phyloP scores from a whole-genome alignment of 2,888 invertebrate species.

The Thymelicus lineola region DNA sequence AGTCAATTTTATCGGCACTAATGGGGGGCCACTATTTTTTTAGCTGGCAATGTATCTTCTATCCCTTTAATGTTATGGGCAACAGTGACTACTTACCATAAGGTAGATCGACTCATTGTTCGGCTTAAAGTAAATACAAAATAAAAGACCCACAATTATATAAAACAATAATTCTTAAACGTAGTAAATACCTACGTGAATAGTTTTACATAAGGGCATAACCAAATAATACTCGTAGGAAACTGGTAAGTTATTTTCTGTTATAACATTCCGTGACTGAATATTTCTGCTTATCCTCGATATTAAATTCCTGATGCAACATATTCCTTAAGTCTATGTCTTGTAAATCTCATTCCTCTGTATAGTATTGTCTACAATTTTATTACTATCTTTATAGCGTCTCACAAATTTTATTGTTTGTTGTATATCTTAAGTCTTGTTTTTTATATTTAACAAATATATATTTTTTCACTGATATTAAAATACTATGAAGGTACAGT shows the following conservation, averaged over 20 bases:
- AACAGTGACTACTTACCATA: too few relatives aligned
- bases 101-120: too few relatives aligned
- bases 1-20: too few relatives aligned
- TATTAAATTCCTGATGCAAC: conserved; percentile 74
- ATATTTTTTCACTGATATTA: too few relatives aligned
- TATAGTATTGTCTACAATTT: conserved; percentile 26
- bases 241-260: conserved; percentile 54
- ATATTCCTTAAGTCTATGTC: conserved; percentile 48
- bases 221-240: conserved; percentile 41
- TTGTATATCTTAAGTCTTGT: neutral
- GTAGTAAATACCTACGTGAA: too few relatives aligned
- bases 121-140: too few relatives aligned
- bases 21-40: too few relatives aligned
- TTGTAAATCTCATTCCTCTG: conserved; percentile 11
- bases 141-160: too few relatives aligned
- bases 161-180: too few relatives aligned
- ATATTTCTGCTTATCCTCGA: conserved; percentile 70
- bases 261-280: conserved; percentile 62
- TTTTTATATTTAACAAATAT: neutral
- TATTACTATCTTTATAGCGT: conserved; percentile 8
- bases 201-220: neutral
- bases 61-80: too few relatives aligned
- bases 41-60: too few relatives aligned
- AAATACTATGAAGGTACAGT: too few relatives aligned
- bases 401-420: neutral